Conservation (phyloP, 2,113 vertebrate genomes). For the Mobula hypostoma region DNA sequence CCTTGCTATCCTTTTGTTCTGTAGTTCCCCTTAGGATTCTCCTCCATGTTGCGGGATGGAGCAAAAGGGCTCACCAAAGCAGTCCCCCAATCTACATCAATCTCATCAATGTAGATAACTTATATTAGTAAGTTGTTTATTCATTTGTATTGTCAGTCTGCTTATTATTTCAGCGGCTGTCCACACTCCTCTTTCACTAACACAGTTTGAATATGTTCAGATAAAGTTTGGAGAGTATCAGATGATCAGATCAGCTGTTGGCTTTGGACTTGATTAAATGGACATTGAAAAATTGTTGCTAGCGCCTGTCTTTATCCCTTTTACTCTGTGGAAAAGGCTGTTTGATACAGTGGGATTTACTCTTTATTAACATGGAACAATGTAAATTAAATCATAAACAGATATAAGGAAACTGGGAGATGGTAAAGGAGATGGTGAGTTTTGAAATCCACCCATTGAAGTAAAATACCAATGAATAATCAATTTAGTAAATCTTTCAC, state of each 20-base stretch:
- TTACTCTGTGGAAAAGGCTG: no score
- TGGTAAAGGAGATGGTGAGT: neutral
- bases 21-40: no score
- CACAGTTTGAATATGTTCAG: constrained; percentile 37
- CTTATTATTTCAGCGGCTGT: constrained; percentile 61
- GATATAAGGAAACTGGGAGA: neutral
- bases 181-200: constrained; percentile 39
- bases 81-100: no score
- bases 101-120: no score
- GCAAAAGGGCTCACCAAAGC: no score
- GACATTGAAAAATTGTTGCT: constrained; percentile 59
- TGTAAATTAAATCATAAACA: neutral
- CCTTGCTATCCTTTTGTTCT: no score
- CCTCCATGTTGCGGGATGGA: no score
- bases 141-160: constrained; percentile 52
- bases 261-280: constrained; percentile 52
- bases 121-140: constrained; percentile 39
- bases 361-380: neutral
- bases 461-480: neutral
- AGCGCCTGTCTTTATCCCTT: constrained; percentile 24
- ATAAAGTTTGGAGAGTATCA: constrained; percentile 37
- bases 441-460: no score
- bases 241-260: neutral
- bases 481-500: neutral
- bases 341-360: neutral